A percentile compares a stretch with the other conserved stretches of the same genome.
phyloP scores from a whole-genome alignment of 2,888 invertebrate genomes.

The Choristoneura rosaceana region DNA sequence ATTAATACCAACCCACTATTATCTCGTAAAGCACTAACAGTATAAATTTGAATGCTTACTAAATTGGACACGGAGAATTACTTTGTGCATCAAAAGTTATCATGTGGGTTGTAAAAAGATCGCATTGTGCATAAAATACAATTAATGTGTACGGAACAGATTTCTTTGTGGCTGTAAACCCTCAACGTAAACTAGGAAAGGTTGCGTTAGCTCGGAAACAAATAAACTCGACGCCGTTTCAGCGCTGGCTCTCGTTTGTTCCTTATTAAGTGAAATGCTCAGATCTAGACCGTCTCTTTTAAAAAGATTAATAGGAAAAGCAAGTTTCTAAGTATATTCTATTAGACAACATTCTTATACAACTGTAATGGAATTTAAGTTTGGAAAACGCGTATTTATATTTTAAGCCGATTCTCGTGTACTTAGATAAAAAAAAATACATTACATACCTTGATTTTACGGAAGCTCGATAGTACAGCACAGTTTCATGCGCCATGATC shows the following conservation, averaged over 20 bases:
- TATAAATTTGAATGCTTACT: not conserved
- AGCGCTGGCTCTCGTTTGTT: slow-evolving; percentile 11
- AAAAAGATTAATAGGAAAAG: not conserved
- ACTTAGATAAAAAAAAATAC: too few species aligned
- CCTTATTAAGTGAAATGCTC: slow-evolving; percentile 18
- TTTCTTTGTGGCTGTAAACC: slow-evolving; percentile 23
- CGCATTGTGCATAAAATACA: not conserved
- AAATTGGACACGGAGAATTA: not conserved
- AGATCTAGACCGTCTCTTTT: slow-evolving; percentile 9
- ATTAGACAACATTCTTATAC: too few species aligned
- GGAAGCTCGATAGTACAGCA: too few species aligned
- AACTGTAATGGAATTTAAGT: too few species aligned
- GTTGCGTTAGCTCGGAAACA: slow-evolving; percentile 26
- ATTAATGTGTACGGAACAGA: slow-evolving; percentile 12
- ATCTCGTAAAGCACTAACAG: not conserved
- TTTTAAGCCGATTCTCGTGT: too few species aligned
- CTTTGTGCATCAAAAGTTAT: slow-evolving; percentile 2
- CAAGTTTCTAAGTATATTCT: too few species aligned
- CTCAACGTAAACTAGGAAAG: slow-evolving; percentile 15
- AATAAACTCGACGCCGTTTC: slow-evolving; percentile 21
- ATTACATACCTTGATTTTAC: too few species aligned
- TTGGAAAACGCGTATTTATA: too few species aligned
- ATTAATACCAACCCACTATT: not conserved
- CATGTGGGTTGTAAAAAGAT: slow-evolving; percentile 7
- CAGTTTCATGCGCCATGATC: too few species aligned